A percentile compares a stretch with the other conserved stretches of the same genome.
phyloP scores from a whole-genome alignment of 2,888 invertebrate species.

The Uropetala carovei region DNA sequence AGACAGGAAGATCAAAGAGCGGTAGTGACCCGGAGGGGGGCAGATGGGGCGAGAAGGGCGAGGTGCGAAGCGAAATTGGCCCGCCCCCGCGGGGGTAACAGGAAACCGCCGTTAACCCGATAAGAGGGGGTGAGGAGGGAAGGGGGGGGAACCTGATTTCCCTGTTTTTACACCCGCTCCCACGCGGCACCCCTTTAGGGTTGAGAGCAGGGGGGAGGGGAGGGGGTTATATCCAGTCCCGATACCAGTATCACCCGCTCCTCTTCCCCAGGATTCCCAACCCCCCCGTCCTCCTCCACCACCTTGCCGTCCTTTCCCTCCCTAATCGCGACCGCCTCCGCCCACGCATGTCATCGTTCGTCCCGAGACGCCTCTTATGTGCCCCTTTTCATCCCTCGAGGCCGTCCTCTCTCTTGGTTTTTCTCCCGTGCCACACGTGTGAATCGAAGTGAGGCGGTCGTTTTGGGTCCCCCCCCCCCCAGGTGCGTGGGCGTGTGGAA shows the following conservation, averaged over 20 bases:
- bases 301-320: background rate
- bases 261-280: background rate
- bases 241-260: background rate
- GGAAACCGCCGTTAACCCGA: constrained; percentile 60
- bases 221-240: constrained; percentile 46
- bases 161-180: constrained; percentile 36
- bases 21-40: background rate
- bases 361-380: background rate
- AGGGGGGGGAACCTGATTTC: constrained; percentile 48
- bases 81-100: constrained; percentile 50
- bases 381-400: background rate
- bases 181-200: constrained; percentile 50
- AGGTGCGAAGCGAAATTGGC: background rate
- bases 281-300: background rate
- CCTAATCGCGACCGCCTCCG: background rate
- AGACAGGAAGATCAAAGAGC: background rate
- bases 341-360: background rate
- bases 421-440: background rate
- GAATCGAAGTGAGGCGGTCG: background rate
- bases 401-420: background rate
- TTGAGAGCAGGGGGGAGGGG: too few relatives aligned
- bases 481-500: background rate
- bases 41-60: constrained; percentile 18
- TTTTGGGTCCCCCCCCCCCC: background rate
- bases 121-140: background rate